Percentiles rank a stretch among this genome's conserved stretches.
phyloP scores from a whole-genome alignment of 1,140 invertebrate species.

The Doryteuthis pealeii region DNA sequence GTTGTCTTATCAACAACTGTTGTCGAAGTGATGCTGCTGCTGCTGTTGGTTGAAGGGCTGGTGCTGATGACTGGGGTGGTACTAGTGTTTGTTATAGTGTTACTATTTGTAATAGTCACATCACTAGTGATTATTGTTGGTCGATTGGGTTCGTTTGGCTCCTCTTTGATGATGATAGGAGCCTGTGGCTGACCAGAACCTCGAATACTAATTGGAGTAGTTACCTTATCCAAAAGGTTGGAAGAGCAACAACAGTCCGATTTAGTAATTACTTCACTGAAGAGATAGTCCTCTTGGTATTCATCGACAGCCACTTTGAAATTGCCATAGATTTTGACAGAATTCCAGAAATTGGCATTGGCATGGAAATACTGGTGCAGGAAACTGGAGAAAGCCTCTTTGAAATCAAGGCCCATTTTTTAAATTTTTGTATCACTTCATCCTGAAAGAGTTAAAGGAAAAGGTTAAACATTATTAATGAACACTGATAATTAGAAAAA shows the following conservation, averaged over 20 bases:
- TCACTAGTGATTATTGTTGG: neutral
- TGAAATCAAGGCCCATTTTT: conserved; percentile 8
- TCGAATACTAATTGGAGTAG: neutral
- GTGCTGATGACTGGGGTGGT: neutral
- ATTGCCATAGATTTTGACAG: neutral
- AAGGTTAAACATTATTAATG: neutral
- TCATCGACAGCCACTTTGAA: conserved; percentile 2
- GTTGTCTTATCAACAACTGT: conserved; percentile 1
- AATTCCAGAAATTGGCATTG: conserved; percentile 6
- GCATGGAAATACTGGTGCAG: neutral
- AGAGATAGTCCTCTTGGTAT: neutral
- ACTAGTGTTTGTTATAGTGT: neutral
- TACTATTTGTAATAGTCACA: neutral
- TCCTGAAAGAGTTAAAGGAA: neutral
- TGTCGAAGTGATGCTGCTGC: neutral
- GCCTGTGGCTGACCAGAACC: neutral
- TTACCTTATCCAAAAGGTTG: neutral
- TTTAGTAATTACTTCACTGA: neutral
- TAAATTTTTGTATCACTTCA: neutral
- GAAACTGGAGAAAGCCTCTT: conserved; percentile 8
- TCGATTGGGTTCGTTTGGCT: neutral
- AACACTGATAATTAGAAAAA: too few species aligned
- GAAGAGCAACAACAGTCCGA: neutral
- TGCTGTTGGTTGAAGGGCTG: neutral
- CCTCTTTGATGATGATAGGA: neutral